Percentiles rank a stretch among this genome's conserved stretches.
phyloP scores from a whole-genome alignment of 2,113 vertebrate genomes.

The Clarias batrachus region DNA sequence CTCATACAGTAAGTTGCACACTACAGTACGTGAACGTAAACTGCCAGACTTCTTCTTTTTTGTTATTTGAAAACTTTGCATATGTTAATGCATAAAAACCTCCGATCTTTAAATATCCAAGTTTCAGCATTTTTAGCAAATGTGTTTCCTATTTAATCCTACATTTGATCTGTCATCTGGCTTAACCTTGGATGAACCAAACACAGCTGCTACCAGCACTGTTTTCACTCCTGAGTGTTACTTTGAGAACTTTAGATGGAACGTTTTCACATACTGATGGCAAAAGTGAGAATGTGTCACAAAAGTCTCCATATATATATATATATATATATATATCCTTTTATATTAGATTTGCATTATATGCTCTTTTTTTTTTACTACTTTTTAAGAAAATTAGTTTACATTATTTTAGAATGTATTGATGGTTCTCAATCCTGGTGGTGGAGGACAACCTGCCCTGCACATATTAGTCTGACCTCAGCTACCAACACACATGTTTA shows the following conservation, averaged over 20 bases:
- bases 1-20: too few relatives aligned
- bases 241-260: neutral
- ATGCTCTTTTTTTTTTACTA: too few relatives aligned
- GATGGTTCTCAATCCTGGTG: too few relatives aligned
- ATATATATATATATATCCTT: too few relatives aligned
- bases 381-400: too few relatives aligned
- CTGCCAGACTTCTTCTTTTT: neutral
- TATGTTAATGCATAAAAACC: neutral
- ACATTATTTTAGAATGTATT: too few relatives aligned
- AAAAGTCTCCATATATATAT: too few relatives aligned
- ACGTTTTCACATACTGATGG: neutral
- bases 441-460: too few relatives aligned
- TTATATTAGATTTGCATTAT: too few relatives aligned
- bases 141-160: neutral
- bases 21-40: neutral
- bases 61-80: neutral
- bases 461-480: too few relatives aligned
- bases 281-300: neutral
- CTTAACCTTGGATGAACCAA: neutral
- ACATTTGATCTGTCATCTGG: neutral
- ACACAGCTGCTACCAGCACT: neutral
- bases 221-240: neutral
- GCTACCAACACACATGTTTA: too few relatives aligned
- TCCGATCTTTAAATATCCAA: neutral
- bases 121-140: constrained; percentile 9